phyloP scores from a whole-genome alignment of 2,113 vertebrate genomes.

The Scomber scombrus region DNA sequence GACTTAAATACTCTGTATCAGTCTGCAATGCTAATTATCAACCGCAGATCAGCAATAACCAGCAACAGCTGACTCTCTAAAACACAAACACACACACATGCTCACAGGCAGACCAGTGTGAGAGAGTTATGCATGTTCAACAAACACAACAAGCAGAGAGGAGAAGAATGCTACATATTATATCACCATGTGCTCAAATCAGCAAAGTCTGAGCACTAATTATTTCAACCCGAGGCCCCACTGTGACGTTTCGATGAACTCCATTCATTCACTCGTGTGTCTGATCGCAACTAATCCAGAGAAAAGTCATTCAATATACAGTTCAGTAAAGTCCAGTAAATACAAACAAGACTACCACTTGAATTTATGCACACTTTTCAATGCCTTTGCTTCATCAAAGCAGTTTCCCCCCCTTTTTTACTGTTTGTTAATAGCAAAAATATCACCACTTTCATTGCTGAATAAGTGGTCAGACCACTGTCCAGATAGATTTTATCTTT shows the following conservation, averaged over 20 bases:
- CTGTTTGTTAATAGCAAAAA: no score
- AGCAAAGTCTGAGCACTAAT: slow-evolving; percentile 31
- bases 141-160: not conserved
- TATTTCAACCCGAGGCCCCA: not conserved
- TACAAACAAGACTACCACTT: no score
- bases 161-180: slow-evolving; percentile 11
- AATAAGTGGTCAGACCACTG: no score
- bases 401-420: no score
- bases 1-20: not conserved
- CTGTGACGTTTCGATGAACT: not conserved
- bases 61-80: slow-evolving; percentile 27
- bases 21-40: slow-evolving; percentile 28
- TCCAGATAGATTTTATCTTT: no score
- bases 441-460: no score
- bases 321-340: no score
- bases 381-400: no score
- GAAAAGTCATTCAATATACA: not conserved
- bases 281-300: not conserved
- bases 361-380: no score
- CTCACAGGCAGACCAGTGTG: slow-evolving; percentile 7
- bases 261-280: not conserved
- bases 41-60: slow-evolving; percentile 35
- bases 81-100: slow-evolving; percentile 23
- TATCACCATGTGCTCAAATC: slow-evolving; percentile 25
- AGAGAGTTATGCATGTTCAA: not conserved